Evolutionary conservation across 2,888 invertebrate genomes (phyloP).

Genomic region (Hololepta plana): DNA sequence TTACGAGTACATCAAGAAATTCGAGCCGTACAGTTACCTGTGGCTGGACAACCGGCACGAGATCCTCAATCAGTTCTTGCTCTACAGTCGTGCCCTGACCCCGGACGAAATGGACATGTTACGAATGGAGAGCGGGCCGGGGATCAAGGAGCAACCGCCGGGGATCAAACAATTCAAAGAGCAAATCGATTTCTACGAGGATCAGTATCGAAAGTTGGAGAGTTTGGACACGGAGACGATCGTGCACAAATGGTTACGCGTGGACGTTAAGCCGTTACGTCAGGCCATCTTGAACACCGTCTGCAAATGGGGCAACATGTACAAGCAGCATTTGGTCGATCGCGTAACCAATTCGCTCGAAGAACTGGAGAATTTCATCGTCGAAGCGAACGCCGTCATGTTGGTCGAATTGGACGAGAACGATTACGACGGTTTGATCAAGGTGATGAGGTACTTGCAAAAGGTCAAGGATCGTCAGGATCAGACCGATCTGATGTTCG

Average conservation of each 20-base stretch:
- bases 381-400: slow-evolving; percentile 52
- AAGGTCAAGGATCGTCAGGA: slow-evolving; percentile 59
- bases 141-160: slow-evolving; percentile 35
- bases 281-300: slow-evolving; percentile 66
- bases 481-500: slow-evolving; percentile 77
- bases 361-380: slow-evolving; percentile 61
- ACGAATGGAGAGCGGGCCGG: slow-evolving; percentile 15
- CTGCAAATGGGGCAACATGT: slow-evolving; percentile 76
- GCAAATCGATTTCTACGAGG: slow-evolving; percentile 67
- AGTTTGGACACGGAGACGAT: slow-evolving; percentile 45
- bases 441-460: slow-evolving; percentile 66
- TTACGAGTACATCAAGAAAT: slow-evolving; percentile 27
- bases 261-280: slow-evolving; percentile 65
- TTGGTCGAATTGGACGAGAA: slow-evolving; percentile 58
- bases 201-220: slow-evolving; percentile 57
- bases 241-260: slow-evolving; percentile 61
- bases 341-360: slow-evolving; percentile 60
- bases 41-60: slow-evolving; percentile 69
- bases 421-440: slow-evolving; percentile 69
- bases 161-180: slow-evolving; percentile 57
- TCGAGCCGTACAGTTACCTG: slow-evolving; percentile 52
- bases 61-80: slow-evolving; percentile 57
- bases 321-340: slow-evolving; percentile 70
- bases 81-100: slow-evolving; percentile 55
- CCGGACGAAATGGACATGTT: slow-evolving; percentile 49